Percentiles rank a stretch among this genome's conserved stretches.
Conservation (phyloP, 2,888 invertebrate species). For the Phortica magna region DNA sequence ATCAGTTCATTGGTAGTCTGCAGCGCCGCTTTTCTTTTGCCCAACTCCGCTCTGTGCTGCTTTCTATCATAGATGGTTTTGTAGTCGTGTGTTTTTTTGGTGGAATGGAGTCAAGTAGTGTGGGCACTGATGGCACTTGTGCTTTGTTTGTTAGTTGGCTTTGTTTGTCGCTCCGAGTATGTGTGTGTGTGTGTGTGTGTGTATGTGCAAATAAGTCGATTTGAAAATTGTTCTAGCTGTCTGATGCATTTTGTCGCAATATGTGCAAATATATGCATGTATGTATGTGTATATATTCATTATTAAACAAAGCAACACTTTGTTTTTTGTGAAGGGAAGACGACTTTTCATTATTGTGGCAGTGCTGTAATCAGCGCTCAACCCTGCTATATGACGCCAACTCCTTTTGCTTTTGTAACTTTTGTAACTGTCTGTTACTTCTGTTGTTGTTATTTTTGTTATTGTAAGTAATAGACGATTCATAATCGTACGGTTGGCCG, state of each 20-base stretch:
- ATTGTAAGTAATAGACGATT: slow-evolving; percentile 31
- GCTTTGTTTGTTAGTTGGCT: slow-evolving; percentile 1
- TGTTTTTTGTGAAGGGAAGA: too few relatives aligned
- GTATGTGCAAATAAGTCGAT: neutral
- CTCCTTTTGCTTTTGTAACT: neutral
- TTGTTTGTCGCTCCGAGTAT: neutral
- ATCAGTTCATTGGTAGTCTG: slow-evolving; percentile 28
- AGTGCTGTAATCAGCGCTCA: too few relatives aligned
- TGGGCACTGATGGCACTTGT: neutral
- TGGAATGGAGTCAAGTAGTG: neutral
- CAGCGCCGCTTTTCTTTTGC: slow-evolving; percentile 1
- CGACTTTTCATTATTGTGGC: too few relatives aligned
- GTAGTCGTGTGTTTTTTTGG: neutral
- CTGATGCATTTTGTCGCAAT: neutral
- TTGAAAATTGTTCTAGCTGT: neutral
- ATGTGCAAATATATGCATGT: neutral
- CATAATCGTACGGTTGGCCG: slow-evolving; percentile 68
- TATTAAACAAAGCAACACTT: neutral
- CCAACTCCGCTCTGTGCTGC: neutral
- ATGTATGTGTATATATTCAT: neutral
- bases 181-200: slow-evolving; percentile 40
- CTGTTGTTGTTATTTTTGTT: neutral
- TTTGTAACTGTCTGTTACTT: neutral
- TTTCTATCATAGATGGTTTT: neutral
- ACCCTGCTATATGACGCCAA: too few relatives aligned